phyloP scores from a whole-genome alignment of 1,140 invertebrate species.

The Cryptotermes secundus region DNA sequence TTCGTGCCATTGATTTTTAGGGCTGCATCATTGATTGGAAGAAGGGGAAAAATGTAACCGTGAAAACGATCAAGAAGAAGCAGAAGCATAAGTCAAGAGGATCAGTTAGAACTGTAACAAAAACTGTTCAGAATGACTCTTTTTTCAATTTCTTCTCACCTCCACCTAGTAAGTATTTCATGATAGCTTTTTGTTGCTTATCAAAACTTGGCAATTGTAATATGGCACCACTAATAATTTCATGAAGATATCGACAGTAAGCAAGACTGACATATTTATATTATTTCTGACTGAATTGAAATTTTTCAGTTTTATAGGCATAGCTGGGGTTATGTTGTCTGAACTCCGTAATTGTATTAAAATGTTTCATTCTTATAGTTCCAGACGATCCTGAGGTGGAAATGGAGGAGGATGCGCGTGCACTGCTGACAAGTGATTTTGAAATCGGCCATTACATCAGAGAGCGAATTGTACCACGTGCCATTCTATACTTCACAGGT shows the following conservation, averaged over 20 bases:
- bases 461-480: constrained; percentile 88
- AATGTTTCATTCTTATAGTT: constrained; percentile 45
- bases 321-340: neutral
- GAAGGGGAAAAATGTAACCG: constrained; percentile 94
- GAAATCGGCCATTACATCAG: constrained; percentile 98
- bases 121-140: constrained; percentile 90
- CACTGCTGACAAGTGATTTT: constrained; percentile 86
- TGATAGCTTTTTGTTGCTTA: too few relatives aligned
- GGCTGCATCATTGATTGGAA: constrained; percentile 93
- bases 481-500: constrained; percentile 92
- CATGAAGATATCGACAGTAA: neutral
- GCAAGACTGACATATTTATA: neutral
- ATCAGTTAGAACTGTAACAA: constrained; percentile 88
- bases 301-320: neutral
- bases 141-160: constrained; percentile 99
- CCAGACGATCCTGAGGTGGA: constrained; percentile 63
- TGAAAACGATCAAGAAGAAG: constrained; percentile 96
- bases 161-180: constrained; percentile 60
- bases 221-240: too few relatives aligned
- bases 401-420: constrained; percentile 72
- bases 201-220: neutral
- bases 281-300: neutral
- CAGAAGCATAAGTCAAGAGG: constrained; percentile 97
- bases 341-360: too few relatives aligned
- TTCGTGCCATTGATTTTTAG: constrained; percentile 45